Conservation (phyloP, 2,888 invertebrate genomes). For the Campoletis raptor region DNA sequence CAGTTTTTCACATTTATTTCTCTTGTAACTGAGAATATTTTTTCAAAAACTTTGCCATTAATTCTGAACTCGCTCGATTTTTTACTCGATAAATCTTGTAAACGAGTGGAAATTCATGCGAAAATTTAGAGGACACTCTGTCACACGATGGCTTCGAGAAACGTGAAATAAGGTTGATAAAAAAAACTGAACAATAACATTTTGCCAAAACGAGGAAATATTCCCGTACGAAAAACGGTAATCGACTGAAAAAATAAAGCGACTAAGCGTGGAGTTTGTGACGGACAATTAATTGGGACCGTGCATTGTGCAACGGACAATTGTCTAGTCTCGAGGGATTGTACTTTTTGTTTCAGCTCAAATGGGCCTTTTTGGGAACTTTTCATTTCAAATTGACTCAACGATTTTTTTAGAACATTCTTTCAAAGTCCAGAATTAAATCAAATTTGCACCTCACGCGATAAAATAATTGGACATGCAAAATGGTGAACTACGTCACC, state of each 20-base stretch:
- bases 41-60: not conserved
- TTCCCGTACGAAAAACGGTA: conserved; percentile 60
- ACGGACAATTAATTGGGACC: conserved; percentile 66
- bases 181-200: not conserved
- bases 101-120: conserved; percentile 28
- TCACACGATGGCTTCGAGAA: not conserved
- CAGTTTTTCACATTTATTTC: conserved; percentile 32
- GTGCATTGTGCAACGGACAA: conserved; percentile 75
- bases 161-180: not conserved
- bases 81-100: conserved; percentile 14
- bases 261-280: conserved; percentile 73
- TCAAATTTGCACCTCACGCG: not conserved
- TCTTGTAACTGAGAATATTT: conserved; percentile 22
- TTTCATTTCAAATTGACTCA: not conserved
- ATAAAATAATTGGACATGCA: not conserved
- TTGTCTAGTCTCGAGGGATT: conserved; percentile 39
- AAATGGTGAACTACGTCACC: not conserved
- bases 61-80: conserved; percentile 31
- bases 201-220: conserved; percentile 62
- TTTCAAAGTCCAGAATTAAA: not conserved
- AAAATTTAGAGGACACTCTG: conserved; percentile 34
- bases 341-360: conserved; percentile 48
- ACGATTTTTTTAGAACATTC: not conserved
- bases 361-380: conserved; percentile 37
- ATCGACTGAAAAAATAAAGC: conserved; percentile 23